phyloP scores from a whole-genome alignment of 2,113 vertebrate species.

The Polypterus bichir region DNA sequence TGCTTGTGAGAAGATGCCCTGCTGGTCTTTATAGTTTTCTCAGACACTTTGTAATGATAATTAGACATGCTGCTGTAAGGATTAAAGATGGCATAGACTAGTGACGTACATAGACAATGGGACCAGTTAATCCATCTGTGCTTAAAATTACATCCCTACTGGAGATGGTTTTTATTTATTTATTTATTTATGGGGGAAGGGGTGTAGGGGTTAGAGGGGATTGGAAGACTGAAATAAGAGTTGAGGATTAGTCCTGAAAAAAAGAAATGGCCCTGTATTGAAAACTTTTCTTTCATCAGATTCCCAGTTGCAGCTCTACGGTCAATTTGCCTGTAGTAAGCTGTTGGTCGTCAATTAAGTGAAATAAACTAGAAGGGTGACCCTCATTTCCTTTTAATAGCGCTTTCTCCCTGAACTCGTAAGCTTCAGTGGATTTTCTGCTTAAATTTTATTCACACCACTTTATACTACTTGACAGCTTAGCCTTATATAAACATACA shows the following conservation, averaged over 20 bases:
- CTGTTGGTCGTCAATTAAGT: conserved; percentile 90
- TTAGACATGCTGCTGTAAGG: conserved; percentile 70
- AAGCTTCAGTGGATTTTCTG: conserved; percentile 76
- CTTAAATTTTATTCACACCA: conserved; percentile 72
- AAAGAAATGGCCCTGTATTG: conserved; percentile 65
- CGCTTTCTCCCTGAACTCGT: conserved; percentile 68
- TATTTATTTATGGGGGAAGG: conserved; percentile 1
- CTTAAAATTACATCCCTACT: conserved; percentile 72
- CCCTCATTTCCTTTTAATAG: conserved; percentile 88
- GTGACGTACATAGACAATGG: conserved; percentile 58
- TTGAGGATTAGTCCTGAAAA: conserved; percentile 46
- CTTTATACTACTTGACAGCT: conserved; percentile 74
- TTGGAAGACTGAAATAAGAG: conserved; percentile 41
- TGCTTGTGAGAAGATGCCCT: conserved; percentile 79
- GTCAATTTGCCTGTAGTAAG: conserved; percentile 58
- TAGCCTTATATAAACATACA: conserved; percentile 65
- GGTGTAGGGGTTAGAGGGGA: background rate
- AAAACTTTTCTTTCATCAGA: conserved; percentile 67
- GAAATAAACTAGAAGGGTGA: conserved; percentile 94
- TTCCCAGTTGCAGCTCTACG: conserved; percentile 64
- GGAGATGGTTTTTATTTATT: conserved; percentile 36
- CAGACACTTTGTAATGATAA: conserved; percentile 80
- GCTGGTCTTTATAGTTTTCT: conserved; percentile 66
- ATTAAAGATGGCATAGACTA: conserved; percentile 66
- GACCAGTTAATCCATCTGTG: conserved; percentile 77